Base-by-base conservation (phyloP, 2,888 invertebrate species). In the Corbicula japonica region DNA sequence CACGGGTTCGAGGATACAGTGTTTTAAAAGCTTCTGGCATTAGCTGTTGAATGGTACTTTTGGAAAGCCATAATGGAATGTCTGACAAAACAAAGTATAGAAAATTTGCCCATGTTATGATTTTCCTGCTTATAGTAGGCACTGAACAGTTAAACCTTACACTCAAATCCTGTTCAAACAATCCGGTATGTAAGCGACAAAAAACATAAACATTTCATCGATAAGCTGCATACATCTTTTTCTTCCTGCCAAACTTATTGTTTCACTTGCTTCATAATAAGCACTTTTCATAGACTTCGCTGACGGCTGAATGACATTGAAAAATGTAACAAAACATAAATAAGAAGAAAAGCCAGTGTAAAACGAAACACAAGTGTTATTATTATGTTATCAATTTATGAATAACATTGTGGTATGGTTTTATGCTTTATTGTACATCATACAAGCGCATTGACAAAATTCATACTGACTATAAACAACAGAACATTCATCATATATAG, bases 151-250 rank as follows among this genome's bases (percentile, higher is more conserved):
- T 73, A 28, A 75, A 75, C 26, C 75, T 21, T 2, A 68, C 68
- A 50, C 44, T 23, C 18, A 66, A 34, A 52, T 60, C 61, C 38
- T 74, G 46, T 28, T 15, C 38, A 8, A 75, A 30, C 32, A 75
- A 54, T 15, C 68, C 68, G 54, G 46, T 30, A 52, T 48, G 58
- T 30, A 74, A 21, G 15, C 61, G 48, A 60, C 66, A 69, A 76
- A 56, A 63, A 76, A 76, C 58, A 76, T 58, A 58, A 76, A 70
- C 18, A 76, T 50, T 52, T 76, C 76, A 66, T 76, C 76, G 50
- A 70, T 70, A 23, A 58, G 65, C 6, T 32, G 4, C 44, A 69
- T 62, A 1, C 28, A 35, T 52, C 15, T 44, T 46, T 48, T 69
- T 34, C 61, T 34, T 6, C 60, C 65, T 21, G 26, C 60, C 18